Conservation (phyloP, 37 sponge, comb jelly and placozoan species). For the Beroe forskalii region DNA sequence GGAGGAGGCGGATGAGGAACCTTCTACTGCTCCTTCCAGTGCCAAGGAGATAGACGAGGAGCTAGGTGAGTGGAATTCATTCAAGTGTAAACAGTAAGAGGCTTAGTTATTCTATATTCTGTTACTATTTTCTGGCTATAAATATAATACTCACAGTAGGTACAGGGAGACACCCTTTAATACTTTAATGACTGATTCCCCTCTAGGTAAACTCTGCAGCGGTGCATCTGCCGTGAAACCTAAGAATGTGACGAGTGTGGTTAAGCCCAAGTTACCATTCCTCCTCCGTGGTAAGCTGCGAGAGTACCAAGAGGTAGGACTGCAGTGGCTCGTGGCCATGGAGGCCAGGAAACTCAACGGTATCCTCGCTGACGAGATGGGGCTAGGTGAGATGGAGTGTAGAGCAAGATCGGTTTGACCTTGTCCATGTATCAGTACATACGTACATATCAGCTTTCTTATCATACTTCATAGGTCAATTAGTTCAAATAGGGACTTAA, state of each 20-base stretch:
- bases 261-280: slow-evolving; percentile 79
- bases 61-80: slow-evolving; percentile 34
- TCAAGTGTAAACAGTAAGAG: too few species aligned
- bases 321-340: slow-evolving; percentile 98
- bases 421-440: too few species aligned
- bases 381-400: slow-evolving; percentile 94
- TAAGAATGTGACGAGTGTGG: neutral
- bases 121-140: too few species aligned
- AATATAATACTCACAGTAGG: too few species aligned
- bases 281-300: slow-evolving; percentile 84
- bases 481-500: too few species aligned
- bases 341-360: slow-evolving; percentile 88
- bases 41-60: slow-evolving; percentile 42
- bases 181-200: too few species aligned
- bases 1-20: slow-evolving; percentile 47
- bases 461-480: too few species aligned
- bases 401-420: too few species aligned
- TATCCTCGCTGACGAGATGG: slow-evolving; percentile 99
- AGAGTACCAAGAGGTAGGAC: slow-evolving; percentile 98
- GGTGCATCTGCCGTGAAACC: slow-evolving; percentile 12
- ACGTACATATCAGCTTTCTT: too few species aligned
- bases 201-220: neutral
- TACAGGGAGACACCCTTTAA: too few species aligned
- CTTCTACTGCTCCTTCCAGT: neutral
- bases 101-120: too few species aligned